These are phyloP conservation scores for Mesaphorura yosii DNA, from an alignment of 1,140 invertebrate species.

Conservation along the genomic window DNA sequence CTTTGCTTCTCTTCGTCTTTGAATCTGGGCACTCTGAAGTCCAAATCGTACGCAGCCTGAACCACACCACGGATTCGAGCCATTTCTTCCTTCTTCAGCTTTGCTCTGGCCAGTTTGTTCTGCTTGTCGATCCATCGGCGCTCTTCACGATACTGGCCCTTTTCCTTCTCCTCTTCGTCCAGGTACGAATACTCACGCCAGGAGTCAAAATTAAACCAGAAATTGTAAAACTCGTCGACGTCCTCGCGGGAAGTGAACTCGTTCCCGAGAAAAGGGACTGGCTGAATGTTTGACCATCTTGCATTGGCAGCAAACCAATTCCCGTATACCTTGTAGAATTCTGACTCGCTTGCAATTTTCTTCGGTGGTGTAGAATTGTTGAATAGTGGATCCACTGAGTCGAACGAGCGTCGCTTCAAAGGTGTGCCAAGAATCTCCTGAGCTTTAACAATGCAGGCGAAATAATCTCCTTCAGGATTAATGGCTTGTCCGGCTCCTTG, in stretches of 20 bases:
- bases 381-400: slow-evolving; percentile 90
- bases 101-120: slow-evolving; percentile 79
- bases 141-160: slow-evolving; percentile 87
- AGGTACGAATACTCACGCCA: slow-evolving; percentile 99
- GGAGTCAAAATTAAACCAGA: slow-evolving; percentile 96
- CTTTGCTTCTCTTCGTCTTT: slow-evolving; percentile 87
- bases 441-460: slow-evolving; percentile 97
- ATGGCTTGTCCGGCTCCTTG: slow-evolving; percentile 75
- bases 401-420: slow-evolving; percentile 79
- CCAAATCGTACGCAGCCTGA: slow-evolving; percentile 83
- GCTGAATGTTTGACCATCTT: slow-evolving; percentile 80
- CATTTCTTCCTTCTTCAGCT: slow-evolving; percentile 95
- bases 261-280: slow-evolving; percentile 74
- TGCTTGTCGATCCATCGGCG: slow-evolving; percentile 95
- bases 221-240: slow-evolving; percentile 75
- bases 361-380: slow-evolving; percentile 73
- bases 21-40: slow-evolving; percentile 82
- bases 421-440: slow-evolving; percentile 77
- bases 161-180: slow-evolving; percentile 97
- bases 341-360: slow-evolving; percentile 61
- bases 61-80: slow-evolving; percentile 74
- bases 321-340: slow-evolving; percentile 68
- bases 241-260: slow-evolving; percentile 53
- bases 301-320: slow-evolving; percentile 74
- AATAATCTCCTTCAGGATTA: slow-evolving; percentile 82